These are phyloP conservation scores for Chroicocephalus ridibundus DNA, from an alignment of 2,113 vertebrate species.

Conservation along the genomic window DNA sequence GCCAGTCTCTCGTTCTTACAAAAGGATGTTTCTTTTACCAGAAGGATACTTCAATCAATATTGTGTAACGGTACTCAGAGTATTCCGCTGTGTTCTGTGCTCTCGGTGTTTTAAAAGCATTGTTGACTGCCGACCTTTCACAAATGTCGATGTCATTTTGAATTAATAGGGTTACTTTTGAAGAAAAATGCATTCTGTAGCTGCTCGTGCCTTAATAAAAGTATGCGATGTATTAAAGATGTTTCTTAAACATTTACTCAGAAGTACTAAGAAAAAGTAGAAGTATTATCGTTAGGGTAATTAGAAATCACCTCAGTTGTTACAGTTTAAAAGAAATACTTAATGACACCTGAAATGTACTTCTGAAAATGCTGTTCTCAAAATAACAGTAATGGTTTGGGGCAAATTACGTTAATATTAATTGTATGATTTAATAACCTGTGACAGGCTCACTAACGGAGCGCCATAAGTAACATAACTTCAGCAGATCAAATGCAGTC, in stretches of 20 bases:
- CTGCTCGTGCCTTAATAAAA: conserved; percentile 45
- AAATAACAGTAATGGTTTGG: not conserved
- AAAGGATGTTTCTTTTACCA: conserved; percentile 67
- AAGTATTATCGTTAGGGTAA: not conserved
- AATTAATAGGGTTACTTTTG: not conserved
- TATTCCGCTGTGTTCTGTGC: conserved; percentile 21
- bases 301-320: not conserved
- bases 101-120: conserved; percentile 27
- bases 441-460: conserved; percentile 33
- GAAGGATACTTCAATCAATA: conserved; percentile 70
- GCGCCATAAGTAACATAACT: conserved; percentile 25
- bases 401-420: not conserved
- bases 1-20: conserved; percentile 56
- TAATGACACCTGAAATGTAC: not conserved
- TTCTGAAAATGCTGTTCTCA: not conserved
- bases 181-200: not conserved
- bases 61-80: conserved; percentile 46
- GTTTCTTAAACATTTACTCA: conserved; percentile 39
- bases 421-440: conserved; percentile 50
- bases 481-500: conserved; percentile 12
- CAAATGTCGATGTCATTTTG: not conserved
- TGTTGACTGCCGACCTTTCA: conserved; percentile 26
- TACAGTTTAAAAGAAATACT: not conserved
- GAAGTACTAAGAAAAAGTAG: not conserved
- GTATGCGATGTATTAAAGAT: conserved; percentile 62